Evolutionary conservation across 2,888 invertebrate species (phyloP).

Genomic region (Euproctis similis): DNA sequence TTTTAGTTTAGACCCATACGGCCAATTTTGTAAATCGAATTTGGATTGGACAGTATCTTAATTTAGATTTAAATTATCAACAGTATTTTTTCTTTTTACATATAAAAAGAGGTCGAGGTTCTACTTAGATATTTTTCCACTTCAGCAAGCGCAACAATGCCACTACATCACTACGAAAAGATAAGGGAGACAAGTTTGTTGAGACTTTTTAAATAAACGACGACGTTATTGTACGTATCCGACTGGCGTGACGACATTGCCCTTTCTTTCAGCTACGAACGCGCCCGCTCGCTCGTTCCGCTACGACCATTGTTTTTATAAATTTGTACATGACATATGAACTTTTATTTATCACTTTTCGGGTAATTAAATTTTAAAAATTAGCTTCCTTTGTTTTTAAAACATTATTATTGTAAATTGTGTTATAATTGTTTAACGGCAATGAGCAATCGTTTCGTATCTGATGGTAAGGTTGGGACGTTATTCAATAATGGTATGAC

Average conservation of each 20-base stretch:
- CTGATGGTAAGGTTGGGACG: constrained; percentile 26
- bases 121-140: no score
- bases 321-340: constrained; percentile 58
- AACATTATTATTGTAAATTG: constrained; percentile 22
- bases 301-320: constrained; percentile 50
- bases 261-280: constrained; percentile 43
- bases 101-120: no score
- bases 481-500: constrained; percentile 49
- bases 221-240: constrained; percentile 50
- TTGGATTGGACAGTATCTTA: no score
- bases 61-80: no score
- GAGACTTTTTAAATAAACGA: constrained; percentile 52
- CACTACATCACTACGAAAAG: constrained; percentile 52
- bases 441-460: constrained; percentile 29
- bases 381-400: constrained; percentile 50
- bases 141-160: constrained; percentile 34
- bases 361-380: constrained; percentile 64
- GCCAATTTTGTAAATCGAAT: no score
- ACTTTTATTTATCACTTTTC: constrained; percentile 64
- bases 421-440: constrained; percentile 14
- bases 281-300: constrained; percentile 51
- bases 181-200: constrained; percentile 54
- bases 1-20: no score
- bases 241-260: constrained; percentile 51
- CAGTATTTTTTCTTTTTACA: no score